A percentile compares a stretch with the other conserved stretches of the same genome.
Conservation (phyloP, 2,113 vertebrate genomes). For the Setophaga coronata region DNA sequence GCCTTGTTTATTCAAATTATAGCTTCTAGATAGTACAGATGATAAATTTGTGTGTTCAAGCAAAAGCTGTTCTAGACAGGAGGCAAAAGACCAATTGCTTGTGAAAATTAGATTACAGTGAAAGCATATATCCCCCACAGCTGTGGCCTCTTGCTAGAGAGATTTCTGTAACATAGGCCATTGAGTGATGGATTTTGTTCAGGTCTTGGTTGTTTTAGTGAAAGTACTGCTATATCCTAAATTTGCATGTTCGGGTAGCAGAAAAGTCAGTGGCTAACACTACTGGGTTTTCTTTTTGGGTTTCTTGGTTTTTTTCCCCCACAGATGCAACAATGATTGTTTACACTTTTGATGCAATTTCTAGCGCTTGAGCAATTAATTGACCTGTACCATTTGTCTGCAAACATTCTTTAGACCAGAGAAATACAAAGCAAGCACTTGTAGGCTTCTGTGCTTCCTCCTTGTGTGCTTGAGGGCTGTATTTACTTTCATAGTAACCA, state of each 20-base stretch:
- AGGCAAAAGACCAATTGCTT: neutral
- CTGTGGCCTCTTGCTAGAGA: neutral
- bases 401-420: neutral
- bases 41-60: neutral
- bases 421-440: neutral
- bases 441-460: neutral
- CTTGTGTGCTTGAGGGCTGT: neutral
- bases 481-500: neutral
- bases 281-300: neutral
- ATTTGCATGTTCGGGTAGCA: neutral
- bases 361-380: neutral
- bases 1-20: neutral
- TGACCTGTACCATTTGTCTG: neutral
- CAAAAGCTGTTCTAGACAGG: neutral
- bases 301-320: rapidly evolving
- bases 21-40: neutral
- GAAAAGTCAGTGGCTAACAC: neutral
- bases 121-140: neutral
- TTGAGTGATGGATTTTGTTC: neutral
- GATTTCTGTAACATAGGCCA: neutral
- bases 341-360: neutral
- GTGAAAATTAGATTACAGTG: neutral
- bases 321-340: neutral
- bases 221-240: neutral
- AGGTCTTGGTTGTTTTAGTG: neutral